phyloP scores from a whole-genome alignment of 1,140 invertebrate species.

The Hycleus cichorii region DNA sequence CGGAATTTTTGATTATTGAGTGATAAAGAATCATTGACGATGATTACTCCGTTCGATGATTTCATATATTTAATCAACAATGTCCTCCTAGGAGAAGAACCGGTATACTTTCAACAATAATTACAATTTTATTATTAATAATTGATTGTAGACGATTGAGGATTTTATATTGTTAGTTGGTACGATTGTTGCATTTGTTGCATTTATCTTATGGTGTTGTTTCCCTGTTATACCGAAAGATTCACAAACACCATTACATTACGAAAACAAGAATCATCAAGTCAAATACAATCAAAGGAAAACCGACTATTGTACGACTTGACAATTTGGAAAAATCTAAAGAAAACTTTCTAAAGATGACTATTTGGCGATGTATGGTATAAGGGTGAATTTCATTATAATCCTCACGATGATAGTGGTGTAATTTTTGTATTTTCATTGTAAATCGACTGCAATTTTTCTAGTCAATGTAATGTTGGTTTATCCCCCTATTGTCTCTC shows the following conservation, averaged over 20 bases:
- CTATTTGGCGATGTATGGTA: no score
- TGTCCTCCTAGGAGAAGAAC: conserved; percentile 52
- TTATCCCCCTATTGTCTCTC: no score
- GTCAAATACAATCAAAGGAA: conserved; percentile 27
- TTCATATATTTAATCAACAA: conserved; percentile 53
- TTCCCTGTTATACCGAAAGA: conserved; percentile 56
- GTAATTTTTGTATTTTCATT: not conserved
- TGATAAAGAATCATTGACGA: conserved; percentile 5
- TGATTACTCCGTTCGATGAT: conserved; percentile 54
- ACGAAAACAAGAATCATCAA: conserved; percentile 26
- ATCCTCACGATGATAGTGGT: not conserved
- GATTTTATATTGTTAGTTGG: conserved; percentile 55
- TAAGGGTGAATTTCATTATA: no score
- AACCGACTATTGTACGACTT: conserved; percentile 18
- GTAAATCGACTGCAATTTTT: no score
- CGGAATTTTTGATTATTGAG: no score
- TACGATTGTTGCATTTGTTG: conserved; percentile 55
- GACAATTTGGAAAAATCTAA: no score
- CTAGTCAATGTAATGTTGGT: no score
- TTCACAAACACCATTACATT: conserved; percentile 22
- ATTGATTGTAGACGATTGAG: conserved; percentile 42
- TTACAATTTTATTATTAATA: not conserved
- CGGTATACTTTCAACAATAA: conserved; percentile 39
- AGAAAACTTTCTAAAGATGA: no score
- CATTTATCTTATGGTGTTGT: conserved; percentile 56